A percentile compares a stretch with the other conserved stretches of the same genome.
Conservation (phyloP, 2,888 invertebrate species). For the Catocala sponsa region DNA sequence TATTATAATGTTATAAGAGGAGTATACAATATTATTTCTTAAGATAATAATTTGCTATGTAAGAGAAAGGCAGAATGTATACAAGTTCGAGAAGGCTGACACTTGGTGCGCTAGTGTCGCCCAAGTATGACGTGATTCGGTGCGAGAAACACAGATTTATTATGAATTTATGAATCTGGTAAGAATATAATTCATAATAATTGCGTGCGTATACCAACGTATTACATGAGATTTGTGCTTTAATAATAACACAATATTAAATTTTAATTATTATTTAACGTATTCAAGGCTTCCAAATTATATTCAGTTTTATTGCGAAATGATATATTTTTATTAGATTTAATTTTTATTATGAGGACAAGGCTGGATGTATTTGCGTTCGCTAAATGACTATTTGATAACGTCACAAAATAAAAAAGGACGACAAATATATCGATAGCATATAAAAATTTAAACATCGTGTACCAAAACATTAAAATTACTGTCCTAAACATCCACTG, state of each 20-base stretch:
- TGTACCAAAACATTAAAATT: too few species aligned
- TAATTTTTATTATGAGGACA: conserved; percentile 6
- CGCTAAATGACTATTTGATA: neutral
- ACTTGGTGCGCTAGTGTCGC: conserved; percentile 11
- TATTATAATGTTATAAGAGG: neutral
- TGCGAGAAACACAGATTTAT: conserved; percentile 14
- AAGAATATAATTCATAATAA: neutral
- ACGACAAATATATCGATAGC: too few species aligned
- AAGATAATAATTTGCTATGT: conserved; percentile 4
- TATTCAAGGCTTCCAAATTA: conserved; percentile 38
- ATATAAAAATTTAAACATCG: too few species aligned
- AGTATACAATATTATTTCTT: conserved; percentile 9
- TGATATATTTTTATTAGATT: conserved; percentile 20
- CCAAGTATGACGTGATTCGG: neutral
- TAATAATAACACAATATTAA: neutral
- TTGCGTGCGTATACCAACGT: neutral
- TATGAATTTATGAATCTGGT: conserved; percentile 3
- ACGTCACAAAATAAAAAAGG: too few species aligned
- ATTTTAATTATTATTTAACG: conserved; percentile 28
- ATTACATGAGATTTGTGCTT: neutral
- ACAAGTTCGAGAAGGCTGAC: conserved; percentile 30
- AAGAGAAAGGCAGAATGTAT: neutral
- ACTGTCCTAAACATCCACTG: too few species aligned
- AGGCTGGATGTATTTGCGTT: conserved; percentile 4
- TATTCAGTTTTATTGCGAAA: conserved; percentile 26